These are phyloP conservation scores for Saccopteryx leptura DNA, from an alignment of 2,113 vertebrate genomes.

Conservation along the genomic window DNA sequence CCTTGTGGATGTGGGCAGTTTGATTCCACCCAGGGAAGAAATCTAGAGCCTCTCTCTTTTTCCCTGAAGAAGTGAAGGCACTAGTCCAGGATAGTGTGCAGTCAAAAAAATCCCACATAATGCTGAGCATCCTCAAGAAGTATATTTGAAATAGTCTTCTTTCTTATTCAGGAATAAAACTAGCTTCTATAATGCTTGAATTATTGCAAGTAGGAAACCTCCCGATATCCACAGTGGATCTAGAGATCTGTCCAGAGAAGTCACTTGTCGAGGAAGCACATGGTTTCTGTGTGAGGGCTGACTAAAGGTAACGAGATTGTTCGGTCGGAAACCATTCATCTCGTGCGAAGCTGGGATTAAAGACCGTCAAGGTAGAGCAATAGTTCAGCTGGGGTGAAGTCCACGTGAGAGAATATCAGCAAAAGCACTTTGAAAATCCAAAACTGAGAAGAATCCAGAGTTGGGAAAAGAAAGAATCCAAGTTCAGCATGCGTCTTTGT, in stretches of 20 bases:
- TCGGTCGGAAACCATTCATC: slow-evolving; percentile 25
- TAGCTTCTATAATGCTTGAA: slow-evolving; percentile 1
- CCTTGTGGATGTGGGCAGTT: background rate
- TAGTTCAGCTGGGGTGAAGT: background rate
- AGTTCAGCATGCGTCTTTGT: background rate
- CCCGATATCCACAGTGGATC: background rate
- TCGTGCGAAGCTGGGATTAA: slow-evolving; percentile 21
- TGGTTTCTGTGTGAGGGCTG: background rate
- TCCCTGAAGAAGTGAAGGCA: background rate
- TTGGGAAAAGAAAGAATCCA: background rate
- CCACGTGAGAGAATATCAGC: background rate
- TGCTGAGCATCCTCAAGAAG: background rate
- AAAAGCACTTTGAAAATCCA: slow-evolving; percentile 26
- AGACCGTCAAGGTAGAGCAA: background rate
- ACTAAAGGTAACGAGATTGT: slow-evolving; percentile 35
- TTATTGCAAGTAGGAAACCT: slow-evolving; percentile 43
- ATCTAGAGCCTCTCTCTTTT: background rate
- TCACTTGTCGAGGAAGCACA: background rate
- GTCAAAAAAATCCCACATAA: background rate
- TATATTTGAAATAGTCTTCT: background rate
- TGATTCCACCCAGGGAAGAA: background rate
- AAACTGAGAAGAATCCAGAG: background rate
- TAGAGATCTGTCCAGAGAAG: background rate
- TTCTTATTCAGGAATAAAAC: slow-evolving; percentile 9
- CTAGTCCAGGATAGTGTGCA: background rate